Evolutionary conservation across 2,113 vertebrate species (phyloP).

Genomic region (Phrynocephalus versicolor): DNA sequence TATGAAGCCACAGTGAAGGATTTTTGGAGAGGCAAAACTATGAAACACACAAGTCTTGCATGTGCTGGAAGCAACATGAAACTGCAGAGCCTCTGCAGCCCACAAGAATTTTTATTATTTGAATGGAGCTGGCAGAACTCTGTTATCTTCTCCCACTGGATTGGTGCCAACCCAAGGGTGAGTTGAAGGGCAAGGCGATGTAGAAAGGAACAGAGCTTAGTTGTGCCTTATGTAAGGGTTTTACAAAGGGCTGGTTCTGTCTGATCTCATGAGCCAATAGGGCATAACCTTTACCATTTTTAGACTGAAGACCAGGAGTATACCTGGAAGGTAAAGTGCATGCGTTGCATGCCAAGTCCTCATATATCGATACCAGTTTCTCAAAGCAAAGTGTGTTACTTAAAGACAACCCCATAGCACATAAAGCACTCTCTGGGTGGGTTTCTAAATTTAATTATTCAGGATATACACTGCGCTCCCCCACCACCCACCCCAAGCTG

Average conservation of each 20-base stretch:
- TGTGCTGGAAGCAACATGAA: not conserved
- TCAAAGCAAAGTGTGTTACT: not conserved
- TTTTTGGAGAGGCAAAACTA: slow-evolving; percentile 1
- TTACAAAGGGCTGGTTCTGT: not conserved
- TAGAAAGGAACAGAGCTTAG: not conserved
- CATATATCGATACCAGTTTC: not conserved
- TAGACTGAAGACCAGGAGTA: not conserved
- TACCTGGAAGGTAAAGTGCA: not conserved
- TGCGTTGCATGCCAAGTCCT: not conserved
- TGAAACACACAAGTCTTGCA: not conserved
- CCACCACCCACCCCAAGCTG: too few species aligned
- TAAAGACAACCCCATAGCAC: too few species aligned
- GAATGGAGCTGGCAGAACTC: not conserved
- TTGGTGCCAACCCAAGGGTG: not conserved
- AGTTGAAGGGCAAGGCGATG: not conserved
- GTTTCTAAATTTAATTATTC: too few species aligned
- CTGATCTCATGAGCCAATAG: not conserved
- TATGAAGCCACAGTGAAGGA: not conserved
- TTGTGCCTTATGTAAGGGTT: not conserved
- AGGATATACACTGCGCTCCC: too few species aligned
- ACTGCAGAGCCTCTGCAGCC: not conserved
- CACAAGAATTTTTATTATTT: not conserved
- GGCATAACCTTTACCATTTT: not conserved
- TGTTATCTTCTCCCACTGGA: not conserved
- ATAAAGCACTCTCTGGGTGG: too few species aligned